phyloP scores from a whole-genome alignment of 37 sponge, comb jelly and placozoan species.

The Lycopodina hypogea region DNA sequence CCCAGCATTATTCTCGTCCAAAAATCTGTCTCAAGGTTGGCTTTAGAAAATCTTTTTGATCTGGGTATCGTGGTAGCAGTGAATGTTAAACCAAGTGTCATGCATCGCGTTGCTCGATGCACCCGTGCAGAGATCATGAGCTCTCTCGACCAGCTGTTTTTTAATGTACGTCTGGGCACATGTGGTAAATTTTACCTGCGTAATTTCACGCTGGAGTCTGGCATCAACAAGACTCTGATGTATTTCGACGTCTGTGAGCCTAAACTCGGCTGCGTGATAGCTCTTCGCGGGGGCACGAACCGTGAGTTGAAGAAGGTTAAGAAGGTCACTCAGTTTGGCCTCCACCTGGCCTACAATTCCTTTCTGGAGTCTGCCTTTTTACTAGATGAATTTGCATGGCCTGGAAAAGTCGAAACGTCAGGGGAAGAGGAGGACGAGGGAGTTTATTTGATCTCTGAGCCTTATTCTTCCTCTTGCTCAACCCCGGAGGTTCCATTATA shows the following conservation, averaged over 20 bases:
- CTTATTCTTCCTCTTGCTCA: constrained; percentile 17
- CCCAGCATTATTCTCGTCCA: constrained; percentile 93
- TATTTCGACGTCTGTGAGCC: constrained; percentile 86
- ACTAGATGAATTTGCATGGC: constrained; percentile 62
- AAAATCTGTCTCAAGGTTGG: constrained; percentile 80
- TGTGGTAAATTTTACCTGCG: constrained; percentile 84
- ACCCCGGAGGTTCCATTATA: constrained; percentile 50
- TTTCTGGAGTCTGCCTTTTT: constrained; percentile 75
- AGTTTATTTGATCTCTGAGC: constrained; percentile 2
- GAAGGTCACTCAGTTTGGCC: constrained; percentile 62
- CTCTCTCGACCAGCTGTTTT: constrained; percentile 81
- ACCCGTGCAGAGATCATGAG: constrained; percentile 69
- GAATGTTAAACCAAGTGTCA: constrained; percentile 85
- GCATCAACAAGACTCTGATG: constrained; percentile 83
- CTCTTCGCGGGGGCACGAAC: constrained; percentile 68
- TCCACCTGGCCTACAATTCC: constrained; percentile 76
- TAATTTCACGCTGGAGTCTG: constrained; percentile 63
- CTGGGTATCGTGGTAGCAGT: constrained; percentile 81
- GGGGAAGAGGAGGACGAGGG: background rate
- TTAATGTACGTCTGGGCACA: constrained; percentile 66
- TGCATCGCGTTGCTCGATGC: constrained; percentile 78
- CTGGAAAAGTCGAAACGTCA: constrained; percentile 8
- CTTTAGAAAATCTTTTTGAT: constrained; percentile 80
- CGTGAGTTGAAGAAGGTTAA: constrained; percentile 79
- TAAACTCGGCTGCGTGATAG: constrained; percentile 71